Evolutionary conservation across 2,113 vertebrate species (phyloP), one percentile per base, ranked within the genome.

Genomic region (Cromileptes altivelis): DNA sequence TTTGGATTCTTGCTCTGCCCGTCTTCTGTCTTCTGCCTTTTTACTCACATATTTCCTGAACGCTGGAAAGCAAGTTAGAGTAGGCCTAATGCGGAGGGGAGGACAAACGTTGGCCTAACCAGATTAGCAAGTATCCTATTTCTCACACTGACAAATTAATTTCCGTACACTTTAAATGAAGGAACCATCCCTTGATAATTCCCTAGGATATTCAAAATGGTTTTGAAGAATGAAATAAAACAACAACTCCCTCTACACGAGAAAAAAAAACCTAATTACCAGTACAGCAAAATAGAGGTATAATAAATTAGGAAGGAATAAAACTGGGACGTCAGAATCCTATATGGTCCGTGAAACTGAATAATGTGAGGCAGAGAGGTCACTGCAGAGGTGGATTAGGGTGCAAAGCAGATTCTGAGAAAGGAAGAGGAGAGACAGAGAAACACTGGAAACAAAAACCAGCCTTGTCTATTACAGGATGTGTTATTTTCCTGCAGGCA

Each of bases 121-220:
- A 87, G 87, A 91, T 93, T 91, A 92, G 64, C 57, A 62, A 81
- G 84, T 88, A 89, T 93, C 86, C 76, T 71, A 85, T 92, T 93
- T 82, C 88, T 91, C 91, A 90, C 75, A 78, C 19, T 90, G 91
- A 92, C 92, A 92, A 93, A 93, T 93, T 92, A 83, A 92, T 92
- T 94, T 92, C 88, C 63, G 63, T 72, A 79, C 76, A 91, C 91
- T 91, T 91, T 85, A 92, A 92, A 92, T 86, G 82, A 88, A 88
- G 60, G 72, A 82, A 58, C 67, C 57, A 49, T 87, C 87, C 82
- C 82, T 57, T 87, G 85, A 86, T 91, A 85, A 90, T 85, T 91
- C 87, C 55, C 56, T 17, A 62, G 88, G 89, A 90, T 91, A 89
- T 90, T 80, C 79, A 78, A 89, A 73, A 93, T 78, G 74, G 73